phyloP scores from a whole-genome alignment of 1,140 invertebrate genomes.

The Procambarus clarkii region DNA sequence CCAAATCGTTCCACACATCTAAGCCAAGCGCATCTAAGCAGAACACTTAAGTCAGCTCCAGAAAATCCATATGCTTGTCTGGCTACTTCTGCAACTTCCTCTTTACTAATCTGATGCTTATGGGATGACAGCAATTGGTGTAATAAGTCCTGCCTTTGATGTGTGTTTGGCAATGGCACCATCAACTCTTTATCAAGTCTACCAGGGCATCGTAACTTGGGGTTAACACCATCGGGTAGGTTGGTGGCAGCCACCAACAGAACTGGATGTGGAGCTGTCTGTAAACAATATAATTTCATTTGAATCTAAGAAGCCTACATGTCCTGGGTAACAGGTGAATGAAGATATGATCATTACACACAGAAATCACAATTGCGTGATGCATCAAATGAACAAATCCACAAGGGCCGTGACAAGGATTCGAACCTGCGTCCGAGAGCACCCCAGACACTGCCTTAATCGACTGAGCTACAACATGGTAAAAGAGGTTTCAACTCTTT shows the following conservation, averaged over 20 bases:
- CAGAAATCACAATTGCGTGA: too few species aligned
- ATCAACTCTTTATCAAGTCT: slow-evolving; percentile 91
- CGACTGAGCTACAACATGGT: too few species aligned
- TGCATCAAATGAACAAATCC: too few species aligned
- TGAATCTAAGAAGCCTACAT: too few species aligned
- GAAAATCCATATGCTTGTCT: slow-evolving; percentile 57
- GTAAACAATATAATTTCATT: background rate
- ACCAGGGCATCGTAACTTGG: slow-evolving; percentile 90
- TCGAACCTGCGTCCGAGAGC: too few species aligned
- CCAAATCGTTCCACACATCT: background rate
- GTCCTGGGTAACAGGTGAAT: too few species aligned
- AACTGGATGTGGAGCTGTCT: slow-evolving; percentile 29
- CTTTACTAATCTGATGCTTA: background rate
- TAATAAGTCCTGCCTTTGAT: slow-evolving; percentile 86
- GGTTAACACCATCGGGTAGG: slow-evolving; percentile 91
- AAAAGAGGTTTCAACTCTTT: too few species aligned
- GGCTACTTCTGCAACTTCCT: slow-evolving; percentile 21
- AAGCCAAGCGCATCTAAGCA: slow-evolving; percentile 54
- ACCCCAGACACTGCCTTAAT: too few species aligned
- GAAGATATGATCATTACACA: too few species aligned
- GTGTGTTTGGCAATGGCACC: slow-evolving; percentile 87
- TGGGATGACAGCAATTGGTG: slow-evolving; percentile 48
- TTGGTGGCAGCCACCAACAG: slow-evolving; percentile 89
- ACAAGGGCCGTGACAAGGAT: too few species aligned
- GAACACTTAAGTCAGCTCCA: slow-evolving; percentile 49